These are phyloP conservation scores for Lycaon pictus DNA, from an alignment of 2,113 vertebrate genomes.

Conservation along the genomic window DNA sequence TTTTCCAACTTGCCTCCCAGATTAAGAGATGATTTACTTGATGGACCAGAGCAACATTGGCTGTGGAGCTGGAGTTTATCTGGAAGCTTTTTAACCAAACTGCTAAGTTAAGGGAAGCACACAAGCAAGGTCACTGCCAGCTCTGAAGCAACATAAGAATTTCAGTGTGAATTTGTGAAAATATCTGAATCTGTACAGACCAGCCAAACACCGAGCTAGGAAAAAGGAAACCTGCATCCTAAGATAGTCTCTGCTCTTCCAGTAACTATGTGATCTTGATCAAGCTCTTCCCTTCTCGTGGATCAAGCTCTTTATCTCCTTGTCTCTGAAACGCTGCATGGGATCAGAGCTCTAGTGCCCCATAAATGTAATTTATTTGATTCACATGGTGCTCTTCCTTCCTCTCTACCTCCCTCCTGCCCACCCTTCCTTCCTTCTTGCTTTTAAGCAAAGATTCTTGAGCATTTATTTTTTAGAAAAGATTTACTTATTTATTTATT, in stretches of 20 bases:
- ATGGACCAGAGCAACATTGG: neutral
- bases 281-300: neutral
- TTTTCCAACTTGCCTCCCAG: conserved; percentile 9
- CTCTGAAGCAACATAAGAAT: neutral
- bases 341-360: neutral
- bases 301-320: neutral
- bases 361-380: neutral
- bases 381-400: neutral
- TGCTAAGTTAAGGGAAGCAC: neutral
- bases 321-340: neutral
- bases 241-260: neutral
- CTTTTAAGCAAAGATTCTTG: neutral
- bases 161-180: neutral
- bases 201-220: neutral
- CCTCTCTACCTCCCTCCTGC: rapidly evolving
- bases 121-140: neutral
- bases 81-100: conserved; percentile 2
- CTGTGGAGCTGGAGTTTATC: neutral
- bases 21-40: neutral
- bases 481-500: neutral
- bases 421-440: neutral
- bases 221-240: neutral
- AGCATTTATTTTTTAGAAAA: neutral
- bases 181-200: neutral
- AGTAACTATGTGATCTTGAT: neutral